These are phyloP conservation scores for Contarinia nasturtii DNA, from an alignment of 1,140 invertebrate species.

Conservation along the genomic window DNA sequence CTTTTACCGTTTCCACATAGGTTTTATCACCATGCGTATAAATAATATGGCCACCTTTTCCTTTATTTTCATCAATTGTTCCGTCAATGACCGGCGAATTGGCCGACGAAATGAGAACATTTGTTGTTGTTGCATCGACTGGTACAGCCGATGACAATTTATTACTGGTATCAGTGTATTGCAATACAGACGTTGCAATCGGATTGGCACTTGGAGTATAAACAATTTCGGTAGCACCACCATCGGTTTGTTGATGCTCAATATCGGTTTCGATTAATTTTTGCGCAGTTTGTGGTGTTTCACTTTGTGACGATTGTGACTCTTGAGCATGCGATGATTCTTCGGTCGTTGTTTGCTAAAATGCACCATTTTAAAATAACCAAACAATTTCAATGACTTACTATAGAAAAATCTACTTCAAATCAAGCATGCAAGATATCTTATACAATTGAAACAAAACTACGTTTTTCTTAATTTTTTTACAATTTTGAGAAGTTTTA, in stretches of 20 bases:
- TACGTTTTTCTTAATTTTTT: too few relatives aligned
- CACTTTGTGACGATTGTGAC: not conserved
- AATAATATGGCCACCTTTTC: conserved; percentile 18
- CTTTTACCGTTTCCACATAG: conserved; percentile 14
- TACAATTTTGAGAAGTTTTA: too few relatives aligned
- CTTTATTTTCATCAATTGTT: not conserved
- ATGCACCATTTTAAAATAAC: too few relatives aligned
- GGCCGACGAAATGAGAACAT: not conserved
- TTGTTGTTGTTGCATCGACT: not conserved
- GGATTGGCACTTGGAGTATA: not conserved
- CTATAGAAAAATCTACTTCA: too few relatives aligned
- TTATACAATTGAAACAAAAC: too few relatives aligned
- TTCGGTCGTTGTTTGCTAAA: not conserved
- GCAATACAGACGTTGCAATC: not conserved
- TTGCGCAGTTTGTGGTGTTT: too few relatives aligned
- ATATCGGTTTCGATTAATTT: too few relatives aligned
- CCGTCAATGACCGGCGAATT: not conserved
- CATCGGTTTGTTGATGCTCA: not conserved
- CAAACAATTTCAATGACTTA: too few relatives aligned
- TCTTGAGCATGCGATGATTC: not conserved
- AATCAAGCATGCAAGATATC: too few relatives aligned
- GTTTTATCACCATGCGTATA: conserved; percentile 19
- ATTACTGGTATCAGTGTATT: not conserved
- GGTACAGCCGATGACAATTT: not conserved
- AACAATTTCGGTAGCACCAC: not conserved